A percentile compares a stretch with the other conserved stretches of the same genome.
phyloP scores from a whole-genome alignment of 23 tunicate genomes.

The Ciona savignyi region DNA sequence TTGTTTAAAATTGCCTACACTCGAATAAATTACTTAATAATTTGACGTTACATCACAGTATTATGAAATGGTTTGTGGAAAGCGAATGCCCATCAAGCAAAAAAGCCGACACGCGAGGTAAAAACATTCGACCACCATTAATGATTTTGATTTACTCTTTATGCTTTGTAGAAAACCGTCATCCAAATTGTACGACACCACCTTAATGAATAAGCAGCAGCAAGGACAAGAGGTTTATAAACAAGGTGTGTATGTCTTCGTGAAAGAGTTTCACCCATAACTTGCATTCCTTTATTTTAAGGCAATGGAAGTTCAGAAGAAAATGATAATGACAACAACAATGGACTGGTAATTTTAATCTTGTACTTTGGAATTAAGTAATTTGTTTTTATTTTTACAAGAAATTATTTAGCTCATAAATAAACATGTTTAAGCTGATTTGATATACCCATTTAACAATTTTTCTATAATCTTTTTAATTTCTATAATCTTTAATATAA shows the following conservation, averaged over 20 bases:
- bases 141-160: no score
- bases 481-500: no score
- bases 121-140: background rate
- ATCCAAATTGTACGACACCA: background rate
- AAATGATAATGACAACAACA: background rate
- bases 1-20: no score
- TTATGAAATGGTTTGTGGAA: slow-evolving; percentile 84
- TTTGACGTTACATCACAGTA: slow-evolving; percentile 38
- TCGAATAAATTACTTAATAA: background rate
- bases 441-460: no score
- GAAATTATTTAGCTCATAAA: no score
- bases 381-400: no score
- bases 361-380: no score
- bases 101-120: background rate
- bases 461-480: no score
- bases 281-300: no score
- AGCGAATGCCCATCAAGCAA: slow-evolving; percentile 25
- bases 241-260: background rate
- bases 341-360: background rate
- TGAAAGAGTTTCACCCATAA: no score
- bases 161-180: background rate
- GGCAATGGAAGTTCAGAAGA: background rate
- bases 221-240: background rate
- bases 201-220: background rate
- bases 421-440: no score